Conservation (phyloP, 1,140 invertebrate species). For the Lepidurus packardi region DNA sequence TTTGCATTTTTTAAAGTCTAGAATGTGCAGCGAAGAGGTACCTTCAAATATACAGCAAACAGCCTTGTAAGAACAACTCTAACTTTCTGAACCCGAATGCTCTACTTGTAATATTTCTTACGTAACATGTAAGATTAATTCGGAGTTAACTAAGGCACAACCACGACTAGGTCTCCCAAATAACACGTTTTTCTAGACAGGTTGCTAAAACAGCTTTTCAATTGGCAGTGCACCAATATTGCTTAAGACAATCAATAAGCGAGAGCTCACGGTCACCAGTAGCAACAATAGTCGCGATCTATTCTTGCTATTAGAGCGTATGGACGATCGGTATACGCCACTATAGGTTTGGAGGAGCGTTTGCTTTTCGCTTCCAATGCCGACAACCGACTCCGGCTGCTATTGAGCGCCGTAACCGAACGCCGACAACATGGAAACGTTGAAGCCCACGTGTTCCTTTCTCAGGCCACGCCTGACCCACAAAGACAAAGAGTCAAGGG, state of each 20-base stretch:
- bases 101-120: too few relatives aligned
- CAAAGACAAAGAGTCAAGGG: background rate
- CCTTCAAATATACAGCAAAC: too few relatives aligned
- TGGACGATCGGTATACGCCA: too few relatives aligned
- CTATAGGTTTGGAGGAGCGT: too few relatives aligned
- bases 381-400: slow-evolving; percentile 12
- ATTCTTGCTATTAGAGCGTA: too few relatives aligned
- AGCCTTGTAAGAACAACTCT: too few relatives aligned
- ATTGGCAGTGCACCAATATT: background rate
- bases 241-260: background rate
- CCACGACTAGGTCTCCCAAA: background rate
- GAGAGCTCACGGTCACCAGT: background rate
- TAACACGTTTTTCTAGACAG: background rate
- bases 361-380: background rate
- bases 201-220: background rate
- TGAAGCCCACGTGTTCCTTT: background rate
- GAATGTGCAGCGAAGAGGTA: too few relatives aligned
- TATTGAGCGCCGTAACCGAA: slow-evolving; percentile 1
- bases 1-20: too few relatives aligned
- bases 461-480: background rate
- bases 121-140: too few relatives aligned
- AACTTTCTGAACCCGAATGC: too few relatives aligned
- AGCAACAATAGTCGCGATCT: too few relatives aligned
- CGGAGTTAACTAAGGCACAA: background rate
- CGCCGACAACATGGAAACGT: background rate